Evolutionary conservation across 2,113 vertebrate species (phyloP).

Genomic region (Bombycilla garrulus): DNA sequence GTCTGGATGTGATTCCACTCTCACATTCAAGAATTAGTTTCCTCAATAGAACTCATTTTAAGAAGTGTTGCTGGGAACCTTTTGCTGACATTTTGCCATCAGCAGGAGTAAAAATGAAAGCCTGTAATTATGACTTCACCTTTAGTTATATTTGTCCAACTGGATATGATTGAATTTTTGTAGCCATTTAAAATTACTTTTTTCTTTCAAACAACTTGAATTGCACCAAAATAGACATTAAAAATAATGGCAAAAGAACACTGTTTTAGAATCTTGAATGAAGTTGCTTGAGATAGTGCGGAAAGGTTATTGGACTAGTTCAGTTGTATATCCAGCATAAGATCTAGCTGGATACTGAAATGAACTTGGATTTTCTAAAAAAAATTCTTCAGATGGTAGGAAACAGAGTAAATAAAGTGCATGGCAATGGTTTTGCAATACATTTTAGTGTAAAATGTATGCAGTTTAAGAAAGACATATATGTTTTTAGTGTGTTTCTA

Average conservation of each 20-base stretch:
- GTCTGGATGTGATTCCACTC: neutral
- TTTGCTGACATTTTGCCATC: constrained; percentile 10
- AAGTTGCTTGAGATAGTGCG: neutral
- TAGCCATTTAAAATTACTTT: neutral
- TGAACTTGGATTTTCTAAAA: neutral
- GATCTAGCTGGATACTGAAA: neutral
- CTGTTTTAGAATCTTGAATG: neutral
- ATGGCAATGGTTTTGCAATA: neutral
- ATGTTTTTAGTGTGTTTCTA: neutral
- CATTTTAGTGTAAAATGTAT: neutral
- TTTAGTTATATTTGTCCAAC: neutral
- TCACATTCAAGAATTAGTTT: neutral
- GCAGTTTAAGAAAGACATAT: neutral
- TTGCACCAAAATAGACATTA: neutral
- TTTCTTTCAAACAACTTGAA: neutral
- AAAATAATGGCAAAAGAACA: neutral
- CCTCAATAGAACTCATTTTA: neutral
- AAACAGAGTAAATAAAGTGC: neutral
- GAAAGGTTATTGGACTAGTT: neutral
- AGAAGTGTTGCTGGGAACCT: neutral
- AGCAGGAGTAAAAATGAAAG: neutral
- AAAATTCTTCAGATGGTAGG: neutral
- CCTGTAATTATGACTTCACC: neutral
- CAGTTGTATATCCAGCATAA: neutral
- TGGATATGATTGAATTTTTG: neutral